phyloP scores from a whole-genome alignment of 1,140 invertebrate genomes.

The Drosophila sp. region DNA sequence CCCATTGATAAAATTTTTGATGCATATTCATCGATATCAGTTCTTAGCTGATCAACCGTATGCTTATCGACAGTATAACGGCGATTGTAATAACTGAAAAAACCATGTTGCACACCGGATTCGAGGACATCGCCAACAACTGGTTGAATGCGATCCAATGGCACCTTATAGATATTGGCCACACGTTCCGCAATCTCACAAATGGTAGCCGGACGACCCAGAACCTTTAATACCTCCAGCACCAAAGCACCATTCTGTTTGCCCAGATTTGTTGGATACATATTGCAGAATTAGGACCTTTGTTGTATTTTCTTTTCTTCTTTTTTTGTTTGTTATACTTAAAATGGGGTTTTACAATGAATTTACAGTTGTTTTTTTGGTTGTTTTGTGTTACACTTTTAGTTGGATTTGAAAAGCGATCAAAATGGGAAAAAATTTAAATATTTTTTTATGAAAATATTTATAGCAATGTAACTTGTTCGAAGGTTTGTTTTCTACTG shows the following conservation, averaged over 20 bases:
- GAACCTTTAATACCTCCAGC: constrained; percentile 60
- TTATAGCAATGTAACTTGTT: constrained; percentile 4
- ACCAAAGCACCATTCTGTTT: constrained; percentile 67
- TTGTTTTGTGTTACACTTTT: neutral
- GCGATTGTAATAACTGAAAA: constrained; percentile 46
- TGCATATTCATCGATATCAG: constrained; percentile 64
- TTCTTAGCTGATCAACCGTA: constrained; percentile 57
- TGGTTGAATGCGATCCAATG: constrained; percentile 47
- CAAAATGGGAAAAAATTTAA: neutral
- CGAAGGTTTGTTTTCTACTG: constrained; percentile 4
- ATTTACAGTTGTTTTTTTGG: neutral
- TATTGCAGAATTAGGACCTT: constrained; percentile 15
- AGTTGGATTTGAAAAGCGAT: neutral
- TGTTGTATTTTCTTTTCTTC: constrained; percentile 16
- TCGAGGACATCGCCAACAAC: constrained; percentile 58
- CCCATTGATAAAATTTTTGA: constrained; percentile 46
- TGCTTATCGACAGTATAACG: constrained; percentile 45
- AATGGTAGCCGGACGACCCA: constrained; percentile 61
- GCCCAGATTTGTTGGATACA: constrained; percentile 65
- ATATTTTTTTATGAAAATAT: constrained; percentile 2
- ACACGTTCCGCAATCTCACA: constrained; percentile 54
- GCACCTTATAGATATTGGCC: constrained; percentile 56
- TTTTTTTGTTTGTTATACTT: neutral
- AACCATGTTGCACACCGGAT: constrained; percentile 43
- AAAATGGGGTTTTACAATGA: neutral